Percentiles rank a stretch among this genome's conserved stretches.
Evolutionary conservation across 2,797 vertebrate genomes (phyloP).

Genomic region (Sebastes minor): DNA sequence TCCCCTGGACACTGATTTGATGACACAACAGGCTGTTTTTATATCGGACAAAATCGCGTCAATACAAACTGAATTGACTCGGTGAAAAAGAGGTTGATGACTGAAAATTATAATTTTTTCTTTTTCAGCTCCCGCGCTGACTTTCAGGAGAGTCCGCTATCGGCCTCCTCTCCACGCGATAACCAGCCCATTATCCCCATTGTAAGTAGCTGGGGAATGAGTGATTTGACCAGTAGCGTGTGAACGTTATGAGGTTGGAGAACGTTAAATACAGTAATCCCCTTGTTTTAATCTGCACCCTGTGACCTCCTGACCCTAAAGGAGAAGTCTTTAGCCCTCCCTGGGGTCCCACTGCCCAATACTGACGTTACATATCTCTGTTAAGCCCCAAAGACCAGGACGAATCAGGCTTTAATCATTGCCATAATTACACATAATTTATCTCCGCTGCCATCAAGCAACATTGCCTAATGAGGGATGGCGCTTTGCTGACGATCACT

Average conservation of each 20-base stretch:
- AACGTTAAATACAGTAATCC: constrained; percentile 83
- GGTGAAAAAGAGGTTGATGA: constrained; percentile 15
- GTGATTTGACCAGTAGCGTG: constrained; percentile 77
- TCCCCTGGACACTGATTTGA: constrained; percentile 39
- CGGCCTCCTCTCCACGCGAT: constrained; percentile 63
- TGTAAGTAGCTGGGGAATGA: constrained; percentile 66
- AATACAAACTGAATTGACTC: constrained; percentile 34
- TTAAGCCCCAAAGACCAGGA: constrained; percentile 67
- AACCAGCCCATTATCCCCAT: constrained; percentile 68
- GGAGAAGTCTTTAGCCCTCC: constrained; percentile 71
- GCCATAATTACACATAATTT: constrained; percentile 82
- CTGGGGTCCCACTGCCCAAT: constrained; percentile 63
- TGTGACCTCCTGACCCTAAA: constrained; percentile 76
- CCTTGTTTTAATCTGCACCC: constrained; percentile 82
- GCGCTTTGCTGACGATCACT: constrained; percentile 69
- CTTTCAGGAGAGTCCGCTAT: constrained; percentile 49
- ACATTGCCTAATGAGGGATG: constrained; percentile 78
- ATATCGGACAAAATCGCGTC: constrained; percentile 18
- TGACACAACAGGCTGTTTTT: constrained; percentile 40
- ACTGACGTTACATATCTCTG: constrained; percentile 74
- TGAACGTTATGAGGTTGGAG: constrained; percentile 72
- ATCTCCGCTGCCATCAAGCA: constrained; percentile 78
- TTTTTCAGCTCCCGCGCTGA: constrained; percentile 3
- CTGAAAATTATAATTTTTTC: constrained; percentile 10
- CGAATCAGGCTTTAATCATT: constrained; percentile 79